Base-by-base conservation (phyloP, 1,140 invertebrate species). In the Plectus sambesii region DNA sequence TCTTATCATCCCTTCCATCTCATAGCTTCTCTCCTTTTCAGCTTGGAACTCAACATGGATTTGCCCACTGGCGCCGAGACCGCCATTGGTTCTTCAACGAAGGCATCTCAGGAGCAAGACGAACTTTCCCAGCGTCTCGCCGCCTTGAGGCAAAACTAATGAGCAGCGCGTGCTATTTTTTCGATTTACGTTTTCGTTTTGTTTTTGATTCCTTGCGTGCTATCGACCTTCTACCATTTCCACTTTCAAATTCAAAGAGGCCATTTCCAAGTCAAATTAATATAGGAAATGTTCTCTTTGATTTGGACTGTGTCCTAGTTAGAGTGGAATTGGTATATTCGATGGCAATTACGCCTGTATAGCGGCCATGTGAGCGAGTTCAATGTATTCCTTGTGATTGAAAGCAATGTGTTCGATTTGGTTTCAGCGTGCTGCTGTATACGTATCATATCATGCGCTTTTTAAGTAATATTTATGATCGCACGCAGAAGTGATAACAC, bases 1-100 rank as follows among this genome's bases (percentile, higher is more conserved):
- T n/a, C n/a, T n/a, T n/a, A n/a, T n/a, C n/a, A n/a, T n/a, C n/a
- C n/a, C n/a, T n/a, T n/a, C n/a, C n/a, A n/a, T n/a, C n/a, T n/a
- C n/a, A n/a, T n/a, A n/a, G n/a, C n/a, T 49, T 51, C 9, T 58
- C 57, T 58, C 49, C 57, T 60, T 77, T 81, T 51, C 66, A 90
- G 87, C 2, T 75, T 98, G 73, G 92, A 97, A 71, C 72, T 97
- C 9, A 96, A 94, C 64, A 85, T 94, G 84, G 88, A 97, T 72
- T 72, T 98, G 42, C 92, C 92, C 8, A 76, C 80, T 50, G 85
- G 83, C 26, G 79, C 84, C 43, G 76, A 81, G 17, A 81, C 81
- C 35, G 80, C 80, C 20, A 59, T 76, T 38, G 80, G 71, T 12
- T 59, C 67, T 1, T 56, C 68, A 44, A 65, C 61, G 22, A 58